These are phyloP conservation scores for Holcopasites calliopsidis DNA, from an alignment of 1,140 invertebrate species.

Conservation along the genomic window DNA sequence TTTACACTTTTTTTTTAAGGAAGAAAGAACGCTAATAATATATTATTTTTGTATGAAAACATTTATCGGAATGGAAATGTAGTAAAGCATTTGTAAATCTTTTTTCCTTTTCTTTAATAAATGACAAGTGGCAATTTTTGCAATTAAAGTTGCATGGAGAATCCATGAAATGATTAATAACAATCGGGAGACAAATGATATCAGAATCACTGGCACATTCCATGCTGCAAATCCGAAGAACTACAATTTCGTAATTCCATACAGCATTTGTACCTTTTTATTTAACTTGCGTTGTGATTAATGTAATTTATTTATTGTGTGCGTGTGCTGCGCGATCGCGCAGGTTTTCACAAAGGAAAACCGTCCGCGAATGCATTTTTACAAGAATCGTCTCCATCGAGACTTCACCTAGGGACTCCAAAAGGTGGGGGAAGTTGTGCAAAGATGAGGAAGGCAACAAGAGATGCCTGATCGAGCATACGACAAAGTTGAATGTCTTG, in stretches of 20 bases:
- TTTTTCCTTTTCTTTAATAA: too few species aligned
- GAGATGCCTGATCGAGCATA: neutral
- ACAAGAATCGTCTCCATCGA: neutral
- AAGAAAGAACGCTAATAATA: too few species aligned
- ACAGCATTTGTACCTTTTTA: constrained; percentile 63
- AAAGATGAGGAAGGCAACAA: neutral
- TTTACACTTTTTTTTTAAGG: too few species aligned
- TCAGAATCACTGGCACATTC: constrained; percentile 58
- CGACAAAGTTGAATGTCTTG: constrained; percentile 7
- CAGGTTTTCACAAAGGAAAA: constrained; percentile 2
- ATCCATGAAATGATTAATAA: constrained; percentile 6
- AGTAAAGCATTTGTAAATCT: too few species aligned
- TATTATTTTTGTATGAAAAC: too few species aligned
- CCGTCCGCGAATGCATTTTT: neutral
- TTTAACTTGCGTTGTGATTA: constrained; percentile 58
- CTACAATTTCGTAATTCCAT: constrained; percentile 65
- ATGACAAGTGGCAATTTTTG: too few species aligned
- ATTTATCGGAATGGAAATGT: too few species aligned
- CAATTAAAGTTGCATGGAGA: too few species aligned
- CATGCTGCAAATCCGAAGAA: constrained; percentile 51
- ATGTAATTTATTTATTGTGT: constrained; percentile 61
- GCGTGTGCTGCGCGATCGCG: constrained; percentile 1
- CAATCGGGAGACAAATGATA: constrained; percentile 32
- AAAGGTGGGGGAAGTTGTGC: too few species aligned
- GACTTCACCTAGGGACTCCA: neutral